These are phyloP conservation scores for Aphaenogaster ashmeadi DNA, from an alignment of 1,140 invertebrate genomes.

Conservation along the genomic window DNA sequence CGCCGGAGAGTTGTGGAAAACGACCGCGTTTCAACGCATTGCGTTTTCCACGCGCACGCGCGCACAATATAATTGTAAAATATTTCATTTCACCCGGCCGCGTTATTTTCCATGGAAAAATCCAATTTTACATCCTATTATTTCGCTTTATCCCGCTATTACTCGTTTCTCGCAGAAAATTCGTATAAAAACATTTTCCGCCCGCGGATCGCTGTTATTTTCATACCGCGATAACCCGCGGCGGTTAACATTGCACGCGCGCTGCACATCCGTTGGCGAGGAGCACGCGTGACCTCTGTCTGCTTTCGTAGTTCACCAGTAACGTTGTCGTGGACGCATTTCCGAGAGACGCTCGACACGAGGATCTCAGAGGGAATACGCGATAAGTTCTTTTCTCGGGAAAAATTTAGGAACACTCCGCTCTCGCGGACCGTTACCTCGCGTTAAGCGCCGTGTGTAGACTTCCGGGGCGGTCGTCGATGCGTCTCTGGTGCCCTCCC, in stretches of 20 bases:
- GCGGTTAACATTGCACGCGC: neutral
- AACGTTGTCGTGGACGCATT: neutral
- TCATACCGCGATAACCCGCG: slow-evolving; percentile 30
- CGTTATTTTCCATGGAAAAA: slow-evolving; percentile 54
- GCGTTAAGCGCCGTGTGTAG: slow-evolving; percentile 65
- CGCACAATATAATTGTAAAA: slow-evolving; percentile 60
- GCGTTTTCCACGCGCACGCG: slow-evolving; percentile 34
- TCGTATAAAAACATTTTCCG: slow-evolving; percentile 39
- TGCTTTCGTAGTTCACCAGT: neutral
- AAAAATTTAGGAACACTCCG: slow-evolving; percentile 59
- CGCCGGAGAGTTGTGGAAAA: slow-evolving; percentile 31
- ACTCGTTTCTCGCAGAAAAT: slow-evolving; percentile 41
- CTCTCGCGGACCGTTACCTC: slow-evolving; percentile 53
- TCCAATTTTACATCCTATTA: slow-evolving; percentile 60
- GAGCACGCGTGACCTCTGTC: neutral
- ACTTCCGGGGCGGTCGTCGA: slow-evolving; percentile 48
- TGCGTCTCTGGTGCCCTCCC: neutral
- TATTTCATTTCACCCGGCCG: slow-evolving; percentile 47
- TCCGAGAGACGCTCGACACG: neutral
- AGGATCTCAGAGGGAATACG: neutral
- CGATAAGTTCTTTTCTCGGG: slow-evolving; percentile 31
- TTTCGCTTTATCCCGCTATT: slow-evolving; percentile 47
- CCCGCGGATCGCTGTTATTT: slow-evolving; percentile 38
- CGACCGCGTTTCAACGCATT: slow-evolving; percentile 14
- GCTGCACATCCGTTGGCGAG: neutral